Conservation (phyloP, 2,113 vertebrate species). For the Sceloporus undulatus region DNA sequence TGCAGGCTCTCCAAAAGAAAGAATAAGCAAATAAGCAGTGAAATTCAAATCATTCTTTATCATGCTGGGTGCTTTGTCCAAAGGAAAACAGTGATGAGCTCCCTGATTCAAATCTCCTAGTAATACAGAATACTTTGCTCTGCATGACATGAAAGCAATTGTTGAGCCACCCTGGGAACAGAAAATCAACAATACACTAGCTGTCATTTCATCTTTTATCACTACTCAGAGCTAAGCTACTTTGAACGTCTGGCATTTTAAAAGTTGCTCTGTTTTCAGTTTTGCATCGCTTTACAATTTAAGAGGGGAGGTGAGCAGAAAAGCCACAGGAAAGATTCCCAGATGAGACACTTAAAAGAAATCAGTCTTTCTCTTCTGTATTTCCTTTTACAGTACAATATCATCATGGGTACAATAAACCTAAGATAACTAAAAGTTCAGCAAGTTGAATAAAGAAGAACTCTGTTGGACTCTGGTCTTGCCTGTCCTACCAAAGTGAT, state of each 20-base stretch:
- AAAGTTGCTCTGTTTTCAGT: neutral
- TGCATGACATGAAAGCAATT: conserved; percentile 19
- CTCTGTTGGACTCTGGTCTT: neutral
- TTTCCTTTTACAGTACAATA: neutral
- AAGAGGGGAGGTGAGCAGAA: neutral
- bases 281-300: neutral
- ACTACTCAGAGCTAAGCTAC: neutral
- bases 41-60: neutral
- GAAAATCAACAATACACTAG: neutral
- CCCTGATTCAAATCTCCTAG: neutral
- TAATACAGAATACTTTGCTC: neutral
- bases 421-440: neutral
- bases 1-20: neutral
- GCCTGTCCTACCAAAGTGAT: neutral
- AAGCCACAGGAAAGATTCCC: neutral
- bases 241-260: conserved; percentile 12
- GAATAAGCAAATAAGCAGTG: neutral
- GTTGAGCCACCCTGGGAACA: neutral
- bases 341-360: neutral
- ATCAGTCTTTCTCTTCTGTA: neutral
- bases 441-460: neutral
- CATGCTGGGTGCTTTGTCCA: neutral
- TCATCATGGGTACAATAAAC: neutral
- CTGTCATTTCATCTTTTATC: conserved; percentile 21
- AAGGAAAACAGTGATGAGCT: neutral